Conservation (phyloP, 2,797 vertebrate species). For the Mallotus villosus region DNA sequence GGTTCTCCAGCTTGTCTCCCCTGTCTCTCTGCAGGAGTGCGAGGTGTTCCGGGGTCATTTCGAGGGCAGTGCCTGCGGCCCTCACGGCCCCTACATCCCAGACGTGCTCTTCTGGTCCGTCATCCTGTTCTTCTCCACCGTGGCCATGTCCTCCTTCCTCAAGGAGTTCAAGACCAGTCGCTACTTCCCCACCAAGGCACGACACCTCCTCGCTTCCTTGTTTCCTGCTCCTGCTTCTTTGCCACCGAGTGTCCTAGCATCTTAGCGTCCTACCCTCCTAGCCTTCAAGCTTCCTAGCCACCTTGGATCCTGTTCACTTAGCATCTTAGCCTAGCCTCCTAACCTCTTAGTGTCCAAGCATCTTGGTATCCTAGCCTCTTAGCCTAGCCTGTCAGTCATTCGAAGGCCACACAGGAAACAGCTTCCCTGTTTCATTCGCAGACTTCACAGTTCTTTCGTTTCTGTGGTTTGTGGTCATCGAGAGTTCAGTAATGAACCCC, state of each 20-base stretch:
- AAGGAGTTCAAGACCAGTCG: conserved; percentile 98
- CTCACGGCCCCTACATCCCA: conserved; percentile 93
- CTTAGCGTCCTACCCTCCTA: background rate
- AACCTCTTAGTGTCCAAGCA: no score
- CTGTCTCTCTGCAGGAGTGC: conserved; percentile 76
- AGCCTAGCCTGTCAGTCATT: no score
- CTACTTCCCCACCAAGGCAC: conserved; percentile 97
- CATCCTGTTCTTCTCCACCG: conserved; percentile 96
- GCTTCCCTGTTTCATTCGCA: no score
- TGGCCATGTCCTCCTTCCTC: conserved; percentile 91
- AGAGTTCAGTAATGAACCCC: no score
- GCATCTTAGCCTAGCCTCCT: no score
- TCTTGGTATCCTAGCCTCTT: no score
- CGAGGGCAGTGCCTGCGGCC: conserved; percentile 86
- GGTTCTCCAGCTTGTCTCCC: background rate
- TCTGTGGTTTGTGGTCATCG: no score
- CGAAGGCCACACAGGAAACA: no score
- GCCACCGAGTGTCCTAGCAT: conserved; percentile 29
- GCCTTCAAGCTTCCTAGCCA: background rate
- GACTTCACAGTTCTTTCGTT: no score
- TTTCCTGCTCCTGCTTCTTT: background rate
- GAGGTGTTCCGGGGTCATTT: conserved; percentile 83
- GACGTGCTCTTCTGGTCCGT: conserved; percentile 98
- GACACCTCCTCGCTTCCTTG: conserved; percentile 14
- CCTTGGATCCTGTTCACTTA: no score